Percentiles rank a stretch among this genome's conserved stretches.
These are phyloP conservation scores for Merops nubicus DNA, from an alignment of 2,113 vertebrate genomes.

Conservation along the genomic window DNA sequence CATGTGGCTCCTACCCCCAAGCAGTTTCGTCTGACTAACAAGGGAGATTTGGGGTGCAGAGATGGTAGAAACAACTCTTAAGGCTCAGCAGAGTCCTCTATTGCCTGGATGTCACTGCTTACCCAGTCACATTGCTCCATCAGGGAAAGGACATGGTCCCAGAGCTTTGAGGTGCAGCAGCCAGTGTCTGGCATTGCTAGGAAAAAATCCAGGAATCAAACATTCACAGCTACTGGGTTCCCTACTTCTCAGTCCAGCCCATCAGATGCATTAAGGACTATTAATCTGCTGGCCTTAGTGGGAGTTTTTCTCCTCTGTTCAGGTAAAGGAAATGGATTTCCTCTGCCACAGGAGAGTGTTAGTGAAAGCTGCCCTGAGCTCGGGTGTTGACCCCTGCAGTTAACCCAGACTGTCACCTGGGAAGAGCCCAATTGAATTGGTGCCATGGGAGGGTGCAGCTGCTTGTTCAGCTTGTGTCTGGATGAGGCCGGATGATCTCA, in stretches of 20 bases:
- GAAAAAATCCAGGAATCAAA: not conserved
- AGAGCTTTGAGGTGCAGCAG: not conserved
- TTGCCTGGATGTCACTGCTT: not conserved
- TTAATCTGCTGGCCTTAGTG: not conserved
- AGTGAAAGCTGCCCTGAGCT: not conserved
- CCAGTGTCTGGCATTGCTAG: not conserved
- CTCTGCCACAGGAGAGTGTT: not conserved
- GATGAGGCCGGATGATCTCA: not conserved
- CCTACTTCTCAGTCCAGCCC: not conserved
- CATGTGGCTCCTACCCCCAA: not conserved
- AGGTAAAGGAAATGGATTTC: not conserved
- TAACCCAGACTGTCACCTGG: not conserved
- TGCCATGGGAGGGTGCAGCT: not conserved
- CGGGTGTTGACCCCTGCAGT: not conserved
- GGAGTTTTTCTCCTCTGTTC: not conserved
- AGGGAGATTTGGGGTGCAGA: not conserved
- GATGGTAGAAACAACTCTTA: not conserved
- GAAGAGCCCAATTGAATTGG: not conserved
- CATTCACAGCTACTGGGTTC: not conserved
- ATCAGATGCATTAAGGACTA: not conserved
- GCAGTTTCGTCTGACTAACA: not conserved
- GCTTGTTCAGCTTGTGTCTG: not conserved
- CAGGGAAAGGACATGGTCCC: not conserved
- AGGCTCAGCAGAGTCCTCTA: not conserved
- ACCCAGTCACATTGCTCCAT: not conserved